These are phyloP conservation scores for Tribolium castaneum DNA, from an alignment of 1,140 invertebrate genomes.

Conservation along the genomic window DNA sequence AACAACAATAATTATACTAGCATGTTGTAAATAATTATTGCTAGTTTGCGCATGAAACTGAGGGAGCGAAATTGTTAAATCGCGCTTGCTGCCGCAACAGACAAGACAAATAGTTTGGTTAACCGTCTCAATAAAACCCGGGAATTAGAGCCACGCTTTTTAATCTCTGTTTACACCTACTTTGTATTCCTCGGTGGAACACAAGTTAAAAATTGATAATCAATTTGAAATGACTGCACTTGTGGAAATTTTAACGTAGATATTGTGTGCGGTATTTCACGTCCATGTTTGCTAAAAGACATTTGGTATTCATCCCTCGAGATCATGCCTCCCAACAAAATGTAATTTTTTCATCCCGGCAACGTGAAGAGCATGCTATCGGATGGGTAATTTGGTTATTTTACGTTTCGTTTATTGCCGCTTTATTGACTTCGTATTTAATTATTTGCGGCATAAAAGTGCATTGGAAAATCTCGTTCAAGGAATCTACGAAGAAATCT, in stretches of 20 bases:
- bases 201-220: neutral
- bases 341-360: neutral
- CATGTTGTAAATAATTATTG: constrained; percentile 20
- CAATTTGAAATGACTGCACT: neutral
- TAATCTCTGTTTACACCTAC: too few species aligned
- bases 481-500: neutral
- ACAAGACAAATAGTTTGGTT: too few species aligned
- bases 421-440: neutral
- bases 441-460: neutral
- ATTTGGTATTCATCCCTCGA: neutral
- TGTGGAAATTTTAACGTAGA: neutral
- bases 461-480: neutral
- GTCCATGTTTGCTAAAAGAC: neutral
- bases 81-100: too few species aligned
- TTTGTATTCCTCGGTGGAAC: too few species aligned
- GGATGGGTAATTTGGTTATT: neutral
- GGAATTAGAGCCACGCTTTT: too few species aligned
- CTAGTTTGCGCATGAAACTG: neutral
- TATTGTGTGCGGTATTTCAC: neutral
- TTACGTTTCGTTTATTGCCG: neutral
- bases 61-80: neutral
- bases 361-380: neutral
- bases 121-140: too few species aligned
- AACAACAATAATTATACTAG: neutral
- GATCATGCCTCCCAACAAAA: neutral